Conservation (phyloP, 2,888 invertebrate species). For the Biston betularia region DNA sequence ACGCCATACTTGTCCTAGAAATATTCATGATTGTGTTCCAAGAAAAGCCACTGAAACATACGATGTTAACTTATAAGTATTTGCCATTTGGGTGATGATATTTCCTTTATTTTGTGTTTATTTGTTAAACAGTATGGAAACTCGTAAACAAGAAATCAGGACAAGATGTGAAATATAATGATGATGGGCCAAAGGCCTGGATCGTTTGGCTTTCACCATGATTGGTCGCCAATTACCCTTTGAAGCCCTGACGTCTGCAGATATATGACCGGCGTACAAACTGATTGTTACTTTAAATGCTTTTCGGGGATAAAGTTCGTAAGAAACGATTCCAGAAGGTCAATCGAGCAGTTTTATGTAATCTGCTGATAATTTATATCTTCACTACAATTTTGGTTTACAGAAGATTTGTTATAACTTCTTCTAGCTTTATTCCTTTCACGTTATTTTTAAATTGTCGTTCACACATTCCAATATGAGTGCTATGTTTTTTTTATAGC, state of each 20-base stretch:
- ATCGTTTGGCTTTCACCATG: constrained; percentile 69
- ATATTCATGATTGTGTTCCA: not conserved
- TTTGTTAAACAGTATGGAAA: constrained; percentile 24
- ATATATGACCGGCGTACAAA: constrained; percentile 51
- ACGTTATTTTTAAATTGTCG: too few species aligned
- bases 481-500: too few species aligned
- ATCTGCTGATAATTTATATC: not conserved
- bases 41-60: not conserved
- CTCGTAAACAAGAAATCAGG: constrained; percentile 46
- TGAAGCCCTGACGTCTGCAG: constrained; percentile 51
- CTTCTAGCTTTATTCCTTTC: too few species aligned
- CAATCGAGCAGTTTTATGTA: constrained; percentile 17
- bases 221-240: constrained; percentile 70
- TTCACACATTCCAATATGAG: too few species aligned
- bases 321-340: constrained; percentile 14
- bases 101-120: too few species aligned
- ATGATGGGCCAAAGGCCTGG: constrained; percentile 46
- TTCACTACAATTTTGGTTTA: not conserved
- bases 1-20: not conserved
- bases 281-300: constrained; percentile 42
- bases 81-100: not conserved
- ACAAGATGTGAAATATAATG: constrained; percentile 56
- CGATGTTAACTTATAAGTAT: not conserved
- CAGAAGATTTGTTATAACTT: too few species aligned
- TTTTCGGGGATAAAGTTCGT: constrained; percentile 21